phyloP scores from a whole-genome alignment of 2,113 vertebrate species.

The Microtus ochrogaster region DNA sequence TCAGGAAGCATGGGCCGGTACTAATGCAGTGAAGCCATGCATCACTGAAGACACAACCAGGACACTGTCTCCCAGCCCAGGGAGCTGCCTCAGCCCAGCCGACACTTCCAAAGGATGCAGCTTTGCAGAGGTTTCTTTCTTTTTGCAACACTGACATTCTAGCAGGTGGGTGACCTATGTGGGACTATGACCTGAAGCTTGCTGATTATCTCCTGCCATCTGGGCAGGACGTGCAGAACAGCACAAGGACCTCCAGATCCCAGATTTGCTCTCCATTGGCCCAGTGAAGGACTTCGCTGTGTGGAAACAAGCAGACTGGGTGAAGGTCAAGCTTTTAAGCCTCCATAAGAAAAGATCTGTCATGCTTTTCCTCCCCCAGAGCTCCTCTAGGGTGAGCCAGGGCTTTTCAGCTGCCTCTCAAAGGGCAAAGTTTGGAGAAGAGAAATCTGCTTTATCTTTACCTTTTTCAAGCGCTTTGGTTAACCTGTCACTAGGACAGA shows the following conservation, averaged over 20 bases:
- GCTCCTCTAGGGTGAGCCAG: background rate
- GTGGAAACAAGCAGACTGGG: background rate
- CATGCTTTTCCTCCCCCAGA: background rate
- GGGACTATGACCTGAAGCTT: background rate
- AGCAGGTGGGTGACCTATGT: background rate
- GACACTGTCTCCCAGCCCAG: background rate
- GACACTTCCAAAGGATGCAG: background rate
- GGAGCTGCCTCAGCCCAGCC: background rate
- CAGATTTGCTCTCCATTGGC: background rate
- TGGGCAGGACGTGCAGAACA: background rate
- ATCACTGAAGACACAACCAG: background rate
- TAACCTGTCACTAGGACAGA: constrained; percentile 63
- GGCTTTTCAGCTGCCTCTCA: constrained; percentile 32
- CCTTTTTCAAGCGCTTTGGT: constrained; percentile 60
- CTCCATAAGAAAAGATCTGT: background rate
- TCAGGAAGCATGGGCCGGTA: background rate
- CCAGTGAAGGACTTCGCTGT: background rate
- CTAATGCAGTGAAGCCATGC: background rate
- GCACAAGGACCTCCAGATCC: background rate
- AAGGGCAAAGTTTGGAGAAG: constrained; percentile 35
- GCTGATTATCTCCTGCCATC: background rate
- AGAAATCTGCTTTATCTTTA: constrained; percentile 55
- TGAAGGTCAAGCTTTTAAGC: constrained; percentile 43
- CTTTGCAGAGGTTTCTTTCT: background rate
- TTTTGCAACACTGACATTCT: background rate